Percentiles rank a stretch among this genome's conserved stretches.
Evolutionary conservation across 2,113 vertebrate genomes (phyloP).

Genomic region (Eretmochelys imbricata): DNA sequence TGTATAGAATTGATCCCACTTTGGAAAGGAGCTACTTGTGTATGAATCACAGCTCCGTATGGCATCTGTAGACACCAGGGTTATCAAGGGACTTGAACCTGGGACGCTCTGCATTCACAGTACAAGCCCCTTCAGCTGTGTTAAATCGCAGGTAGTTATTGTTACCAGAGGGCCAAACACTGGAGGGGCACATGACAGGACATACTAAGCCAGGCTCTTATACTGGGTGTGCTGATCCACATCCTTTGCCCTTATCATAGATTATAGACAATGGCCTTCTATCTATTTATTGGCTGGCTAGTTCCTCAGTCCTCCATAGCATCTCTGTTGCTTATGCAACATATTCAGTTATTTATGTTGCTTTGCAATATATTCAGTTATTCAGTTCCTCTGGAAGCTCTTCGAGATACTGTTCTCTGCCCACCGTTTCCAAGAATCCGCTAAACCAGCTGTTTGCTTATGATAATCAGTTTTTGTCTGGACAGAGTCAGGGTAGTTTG

Average conservation of each 20-base stretch:
- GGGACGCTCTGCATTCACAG: no score
- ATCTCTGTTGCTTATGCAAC: not conserved
- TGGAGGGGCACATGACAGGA: no score
- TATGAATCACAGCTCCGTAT: not conserved
- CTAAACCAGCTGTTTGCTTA: not conserved
- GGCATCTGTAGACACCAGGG: not conserved
- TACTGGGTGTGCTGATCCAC: no score
- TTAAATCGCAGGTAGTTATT: not conserved
- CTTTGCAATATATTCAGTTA: not conserved
- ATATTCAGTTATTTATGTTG: not conserved
- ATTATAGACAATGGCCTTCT: not conserved
- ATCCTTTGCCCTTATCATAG: not conserved
- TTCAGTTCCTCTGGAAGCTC: not conserved
- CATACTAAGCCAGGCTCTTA: no score
- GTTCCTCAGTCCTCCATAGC: not conserved
- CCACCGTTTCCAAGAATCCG: not conserved
- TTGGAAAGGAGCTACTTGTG: not conserved
- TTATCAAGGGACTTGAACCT: not conserved
- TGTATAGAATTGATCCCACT: not conserved
- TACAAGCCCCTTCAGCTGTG: not conserved
- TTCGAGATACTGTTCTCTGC: not conserved
- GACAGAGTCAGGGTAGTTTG: not conserved
- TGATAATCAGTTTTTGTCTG: not conserved
- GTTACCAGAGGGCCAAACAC: no score
- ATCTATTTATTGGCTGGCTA: not conserved